Percentiles rank a stretch among this genome's conserved stretches.
These are phyloP conservation scores for Siniperca scherzeri DNA, from an alignment of 2,797 vertebrate species.

Conservation along the genomic window DNA sequence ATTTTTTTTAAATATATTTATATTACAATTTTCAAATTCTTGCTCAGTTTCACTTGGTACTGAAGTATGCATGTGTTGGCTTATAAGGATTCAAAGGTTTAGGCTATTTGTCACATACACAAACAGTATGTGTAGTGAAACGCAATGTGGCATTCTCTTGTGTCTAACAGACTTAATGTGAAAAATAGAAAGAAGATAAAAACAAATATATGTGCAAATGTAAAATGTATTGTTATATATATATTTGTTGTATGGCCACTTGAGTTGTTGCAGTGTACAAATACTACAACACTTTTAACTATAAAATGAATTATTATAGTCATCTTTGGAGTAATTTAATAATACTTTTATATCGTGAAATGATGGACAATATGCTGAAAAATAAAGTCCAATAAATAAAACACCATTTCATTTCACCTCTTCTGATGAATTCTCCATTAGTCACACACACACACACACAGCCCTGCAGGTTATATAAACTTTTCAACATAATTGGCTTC, in stretches of 20 bases:
- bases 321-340: not conserved
- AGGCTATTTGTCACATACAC: not conserved
- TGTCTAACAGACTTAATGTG: not conserved
- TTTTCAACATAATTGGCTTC: conserved; percentile 30
- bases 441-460: conserved; percentile 5
- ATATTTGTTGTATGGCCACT: not conserved
- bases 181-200: too few species aligned
- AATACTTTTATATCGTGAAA: not conserved
- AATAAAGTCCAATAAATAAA: conserved; percentile 19
- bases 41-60: not conserved
- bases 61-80: not conserved
- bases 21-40: not conserved
- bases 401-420: conserved; percentile 17
- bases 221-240: not conserved
- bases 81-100: not conserved
- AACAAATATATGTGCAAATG: not conserved
- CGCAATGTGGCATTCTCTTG: rapidly evolving
- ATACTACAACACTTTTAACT: too few species aligned
- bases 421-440: conserved; percentile 28
- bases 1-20: not conserved
- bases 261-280: too few species aligned
- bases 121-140: not conserved
- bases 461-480: conserved; percentile 30
- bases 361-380: conserved; percentile 1
- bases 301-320: too few species aligned